These are phyloP conservation scores for Agrilus cyanescens DNA, from an alignment of 2,888 invertebrate species.

Conservation along the genomic window DNA sequence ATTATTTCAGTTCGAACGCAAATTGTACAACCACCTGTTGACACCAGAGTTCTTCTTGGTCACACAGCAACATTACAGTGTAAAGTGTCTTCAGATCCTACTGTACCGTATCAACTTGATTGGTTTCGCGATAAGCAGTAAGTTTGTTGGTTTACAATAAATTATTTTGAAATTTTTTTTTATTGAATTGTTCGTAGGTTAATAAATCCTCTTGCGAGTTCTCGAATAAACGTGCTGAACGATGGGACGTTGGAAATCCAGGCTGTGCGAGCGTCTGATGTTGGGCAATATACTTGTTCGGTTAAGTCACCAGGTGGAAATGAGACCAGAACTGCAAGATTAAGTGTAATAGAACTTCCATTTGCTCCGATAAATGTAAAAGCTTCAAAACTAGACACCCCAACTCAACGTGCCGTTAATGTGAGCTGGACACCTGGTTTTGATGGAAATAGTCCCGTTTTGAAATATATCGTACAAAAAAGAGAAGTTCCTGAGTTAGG, in stretches of 20 bases:
- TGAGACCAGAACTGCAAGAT: constrained; percentile 73
- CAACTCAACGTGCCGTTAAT: constrained; percentile 67
- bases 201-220: constrained; percentile 50
- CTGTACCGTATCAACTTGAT: constrained; percentile 72
- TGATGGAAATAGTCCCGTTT: constrained; percentile 92
- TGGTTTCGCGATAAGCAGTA: constrained; percentile 83
- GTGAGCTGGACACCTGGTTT: constrained; percentile 93
- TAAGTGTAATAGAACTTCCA: constrained; percentile 89
- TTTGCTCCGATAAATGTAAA: constrained; percentile 82
- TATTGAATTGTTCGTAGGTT: constrained; percentile 30
- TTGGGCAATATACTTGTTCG: constrained; percentile 85
- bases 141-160: constrained; percentile 29
- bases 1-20: constrained; percentile 69
- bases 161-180: not conserved
- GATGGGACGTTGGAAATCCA: constrained; percentile 83
- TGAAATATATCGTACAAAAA: constrained; percentile 85
- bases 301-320: constrained; percentile 87
- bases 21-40: constrained; percentile 87
- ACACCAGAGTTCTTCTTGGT: constrained; percentile 82
- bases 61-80: constrained; percentile 89
- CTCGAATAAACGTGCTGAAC: constrained; percentile 58
- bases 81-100: constrained; percentile 84
- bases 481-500: constrained; percentile 80
- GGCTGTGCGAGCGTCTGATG: constrained; percentile 83
- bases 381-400: constrained; percentile 55